These are phyloP conservation scores for Plectropomus leopardus DNA, from an alignment of 2,113 vertebrate genomes.

Conservation along the genomic window DNA sequence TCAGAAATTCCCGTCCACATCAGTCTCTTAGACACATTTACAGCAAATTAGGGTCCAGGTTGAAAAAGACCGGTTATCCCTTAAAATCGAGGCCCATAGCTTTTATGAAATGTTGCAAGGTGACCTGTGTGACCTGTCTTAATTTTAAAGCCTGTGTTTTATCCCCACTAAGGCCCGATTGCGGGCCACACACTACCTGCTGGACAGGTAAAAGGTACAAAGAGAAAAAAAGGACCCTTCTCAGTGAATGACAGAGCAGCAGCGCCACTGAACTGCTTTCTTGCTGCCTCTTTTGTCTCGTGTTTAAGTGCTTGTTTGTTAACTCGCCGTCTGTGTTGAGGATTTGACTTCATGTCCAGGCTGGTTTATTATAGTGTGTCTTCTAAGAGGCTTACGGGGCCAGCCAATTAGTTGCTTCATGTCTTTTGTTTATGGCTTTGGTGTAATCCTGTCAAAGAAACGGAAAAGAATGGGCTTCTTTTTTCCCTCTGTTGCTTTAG, in stretches of 20 bases:
- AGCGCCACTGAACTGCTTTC: constrained; percentile 30
- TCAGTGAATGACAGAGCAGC: constrained; percentile 37
- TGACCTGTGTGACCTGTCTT: constrained; percentile 9
- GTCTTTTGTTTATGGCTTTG: constrained; percentile 72
- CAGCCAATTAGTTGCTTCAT: constrained; percentile 71
- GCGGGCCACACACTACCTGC: constrained; percentile 64
- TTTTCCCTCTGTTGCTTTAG: constrained; percentile 11
- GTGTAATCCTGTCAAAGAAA: constrained; percentile 71
- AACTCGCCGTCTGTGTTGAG: constrained; percentile 47
- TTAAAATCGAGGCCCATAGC: background rate
- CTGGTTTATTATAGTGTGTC: constrained; percentile 63
- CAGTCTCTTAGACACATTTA: too few species aligned
- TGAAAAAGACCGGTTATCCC: too few species aligned
- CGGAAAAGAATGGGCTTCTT: constrained; percentile 23
- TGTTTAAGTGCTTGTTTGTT: constrained; percentile 66
- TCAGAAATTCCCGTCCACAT: too few species aligned
- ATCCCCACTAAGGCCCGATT: background rate
- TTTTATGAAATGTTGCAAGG: constrained; percentile 24
- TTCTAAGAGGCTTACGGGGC: constrained; percentile 65
- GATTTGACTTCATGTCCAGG: constrained; percentile 63
- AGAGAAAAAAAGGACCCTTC: background rate
- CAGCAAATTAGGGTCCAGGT: too few species aligned
- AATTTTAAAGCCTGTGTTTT: constrained; percentile 27
- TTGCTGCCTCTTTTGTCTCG: constrained; percentile 54
- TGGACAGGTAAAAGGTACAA: constrained; percentile 67